Conservation (phyloP, 2,888 invertebrate genomes). For the Endotricha flammealis region DNA sequence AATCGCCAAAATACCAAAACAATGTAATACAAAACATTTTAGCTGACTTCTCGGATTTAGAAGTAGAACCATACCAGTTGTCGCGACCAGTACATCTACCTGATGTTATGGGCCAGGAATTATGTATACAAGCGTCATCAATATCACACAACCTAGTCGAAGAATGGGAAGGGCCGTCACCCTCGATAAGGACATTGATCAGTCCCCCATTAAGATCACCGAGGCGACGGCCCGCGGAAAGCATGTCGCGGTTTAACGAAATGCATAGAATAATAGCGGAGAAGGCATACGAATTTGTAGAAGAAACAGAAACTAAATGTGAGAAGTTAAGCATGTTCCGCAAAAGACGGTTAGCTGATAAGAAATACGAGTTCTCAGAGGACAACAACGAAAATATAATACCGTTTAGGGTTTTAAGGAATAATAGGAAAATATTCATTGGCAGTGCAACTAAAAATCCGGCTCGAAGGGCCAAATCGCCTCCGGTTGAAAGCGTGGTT, state of each 20-base stretch:
- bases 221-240: conserved; percentile 65
- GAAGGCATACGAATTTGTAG: conserved; percentile 91
- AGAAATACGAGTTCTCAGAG: conserved; percentile 94
- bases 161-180: conserved; percentile 73
- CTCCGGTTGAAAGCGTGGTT: conserved; percentile 62
- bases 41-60: conserved; percentile 80
- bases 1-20: conserved; percentile 73
- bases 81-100: conserved; percentile 61
- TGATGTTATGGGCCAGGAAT: conserved; percentile 68
- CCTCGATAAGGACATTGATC: conserved; percentile 67
- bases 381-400: conserved; percentile 83
- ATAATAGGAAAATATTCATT: conserved; percentile 72
- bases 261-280: conserved; percentile 79
- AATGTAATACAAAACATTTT: conserved; percentile 80
- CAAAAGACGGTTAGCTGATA: conserved; percentile 90
- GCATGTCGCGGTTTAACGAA: conserved; percentile 74
- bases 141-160: conserved; percentile 70
- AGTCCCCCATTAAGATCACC: conserved; percentile 70
- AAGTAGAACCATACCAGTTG: conserved; percentile 72
- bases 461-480: conserved; percentile 58
- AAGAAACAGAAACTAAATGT: conserved; percentile 87
- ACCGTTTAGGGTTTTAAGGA: conserved; percentile 80
- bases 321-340: conserved; percentile 92
- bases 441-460: conserved; percentile 53
- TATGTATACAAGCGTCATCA: conserved; percentile 67